phyloP scores from a whole-genome alignment of 2,113 vertebrate species.

The Pelusios castaneus region DNA sequence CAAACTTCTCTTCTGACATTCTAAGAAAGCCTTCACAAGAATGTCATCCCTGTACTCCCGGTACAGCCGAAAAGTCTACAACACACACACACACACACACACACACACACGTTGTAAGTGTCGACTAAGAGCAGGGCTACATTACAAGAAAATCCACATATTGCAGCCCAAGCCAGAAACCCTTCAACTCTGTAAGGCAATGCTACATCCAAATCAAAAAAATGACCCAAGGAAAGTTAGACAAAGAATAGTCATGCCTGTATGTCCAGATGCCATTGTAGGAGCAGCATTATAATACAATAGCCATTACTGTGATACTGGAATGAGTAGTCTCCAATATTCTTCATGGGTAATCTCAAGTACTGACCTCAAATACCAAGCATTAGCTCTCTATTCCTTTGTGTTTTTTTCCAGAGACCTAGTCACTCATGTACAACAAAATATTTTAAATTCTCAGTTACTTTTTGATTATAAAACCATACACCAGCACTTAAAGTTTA shows the following conservation, averaged over 20 bases:
- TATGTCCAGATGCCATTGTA: background rate
- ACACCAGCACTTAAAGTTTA: background rate
- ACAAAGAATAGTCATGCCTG: background rate
- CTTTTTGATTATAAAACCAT: background rate
- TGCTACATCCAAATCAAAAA: background rate
- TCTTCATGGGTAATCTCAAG: background rate
- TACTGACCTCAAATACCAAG: background rate
- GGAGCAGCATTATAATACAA: background rate
- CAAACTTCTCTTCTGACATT: constrained; percentile 85
- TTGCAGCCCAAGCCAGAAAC: background rate
- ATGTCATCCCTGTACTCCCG: constrained; percentile 86
- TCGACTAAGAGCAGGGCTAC: background rate
- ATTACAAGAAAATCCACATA: background rate
- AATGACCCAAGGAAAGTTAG: background rate
- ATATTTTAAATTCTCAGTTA: background rate
- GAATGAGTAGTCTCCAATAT: background rate
- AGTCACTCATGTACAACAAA: background rate
- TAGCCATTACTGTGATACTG: background rate
- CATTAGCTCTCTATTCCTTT: background rate
- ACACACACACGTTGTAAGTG: background rate
- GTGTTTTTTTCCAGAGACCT: background rate
- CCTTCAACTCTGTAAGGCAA: background rate
- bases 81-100: background rate
- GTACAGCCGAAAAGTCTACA: constrained; percentile 91
- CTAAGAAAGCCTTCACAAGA: constrained; percentile 86